Conservation (phyloP, 2,113 vertebrate genomes). For the Boleophthalmus pectinirostris region DNA sequence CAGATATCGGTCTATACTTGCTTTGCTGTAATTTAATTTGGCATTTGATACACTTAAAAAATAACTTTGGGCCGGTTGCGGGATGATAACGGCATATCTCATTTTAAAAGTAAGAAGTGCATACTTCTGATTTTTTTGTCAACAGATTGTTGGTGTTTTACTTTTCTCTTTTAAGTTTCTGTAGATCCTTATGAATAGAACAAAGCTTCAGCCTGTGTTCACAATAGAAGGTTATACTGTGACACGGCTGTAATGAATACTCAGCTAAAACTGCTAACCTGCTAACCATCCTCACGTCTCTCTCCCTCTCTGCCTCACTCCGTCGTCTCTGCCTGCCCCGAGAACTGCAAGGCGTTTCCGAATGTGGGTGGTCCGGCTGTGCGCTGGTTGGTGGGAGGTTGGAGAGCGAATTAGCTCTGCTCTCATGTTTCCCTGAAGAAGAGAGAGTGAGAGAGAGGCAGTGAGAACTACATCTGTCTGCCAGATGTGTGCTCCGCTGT, state of each 20-base stretch:
- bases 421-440: constrained; percentile 71
- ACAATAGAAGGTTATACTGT: constrained; percentile 64
- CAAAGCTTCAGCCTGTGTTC: constrained; percentile 20
- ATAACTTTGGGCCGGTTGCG: neutral
- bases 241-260: constrained; percentile 77
- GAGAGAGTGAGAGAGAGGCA: constrained; percentile 53
- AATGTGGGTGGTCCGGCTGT: constrained; percentile 78
- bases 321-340: constrained; percentile 46
- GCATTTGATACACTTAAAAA: neutral
- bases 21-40: neutral
- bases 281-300: constrained; percentile 58
- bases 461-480: constrained; percentile 77
- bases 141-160: constrained; percentile 1
- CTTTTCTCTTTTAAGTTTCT: constrained; percentile 3
- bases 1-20: neutral
- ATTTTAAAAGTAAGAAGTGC: neutral
- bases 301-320: constrained; percentile 36
- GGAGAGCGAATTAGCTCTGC: constrained; percentile 65
- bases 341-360: constrained; percentile 78
- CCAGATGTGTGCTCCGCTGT: constrained; percentile 81
- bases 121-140: neutral
- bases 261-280: constrained; percentile 74
- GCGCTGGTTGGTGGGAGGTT: constrained; percentile 57
- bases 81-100: neutral
- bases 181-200: constrained; percentile 10